A percentile compares a stretch with the other conserved stretches of the same genome.
Conservation (phyloP, 1,140 invertebrate genomes). For the Armadillidium nasatum region DNA sequence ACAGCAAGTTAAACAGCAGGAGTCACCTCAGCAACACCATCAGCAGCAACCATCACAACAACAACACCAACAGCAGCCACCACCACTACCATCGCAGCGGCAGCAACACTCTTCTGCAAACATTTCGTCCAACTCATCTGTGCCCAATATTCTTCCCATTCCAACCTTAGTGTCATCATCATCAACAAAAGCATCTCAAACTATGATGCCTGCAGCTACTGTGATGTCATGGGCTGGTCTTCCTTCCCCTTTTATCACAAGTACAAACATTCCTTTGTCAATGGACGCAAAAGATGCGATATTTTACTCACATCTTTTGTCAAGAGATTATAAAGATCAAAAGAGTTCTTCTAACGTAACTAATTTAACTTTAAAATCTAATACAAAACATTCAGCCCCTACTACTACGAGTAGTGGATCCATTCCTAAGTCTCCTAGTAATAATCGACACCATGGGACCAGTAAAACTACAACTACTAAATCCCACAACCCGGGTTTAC, state of each 20-base stretch:
- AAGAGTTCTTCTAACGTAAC: not conserved
- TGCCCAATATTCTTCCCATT: not conserved
- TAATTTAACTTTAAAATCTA: not conserved
- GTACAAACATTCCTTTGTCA: constrained; percentile 2
- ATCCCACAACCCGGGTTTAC: not conserved
- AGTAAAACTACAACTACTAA: not conserved
- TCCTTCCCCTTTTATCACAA: constrained; percentile 4
- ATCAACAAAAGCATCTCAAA: not conserved
- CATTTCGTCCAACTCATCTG: not conserved
- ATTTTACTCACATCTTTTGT: not conserved
- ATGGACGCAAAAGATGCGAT: not conserved
- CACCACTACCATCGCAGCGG: no score
- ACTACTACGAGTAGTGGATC: not conserved
- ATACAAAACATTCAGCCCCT: not conserved
- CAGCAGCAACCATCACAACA: no score
- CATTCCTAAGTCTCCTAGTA: not conserved
- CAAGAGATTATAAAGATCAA: constrained; percentile 4
- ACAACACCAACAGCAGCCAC: no score
- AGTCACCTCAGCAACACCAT: no score
- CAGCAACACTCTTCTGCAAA: not conserved
- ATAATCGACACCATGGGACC: not conserved
- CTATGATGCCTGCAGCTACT: not conserved
- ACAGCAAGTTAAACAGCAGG: no score
- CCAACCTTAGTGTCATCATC: not conserved
- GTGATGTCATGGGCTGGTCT: not conserved